Evolutionary conservation across 2,113 vertebrate genomes (phyloP), one percentile per base, ranked within the genome.

Genomic region (Notiomystis cincta): DNA sequence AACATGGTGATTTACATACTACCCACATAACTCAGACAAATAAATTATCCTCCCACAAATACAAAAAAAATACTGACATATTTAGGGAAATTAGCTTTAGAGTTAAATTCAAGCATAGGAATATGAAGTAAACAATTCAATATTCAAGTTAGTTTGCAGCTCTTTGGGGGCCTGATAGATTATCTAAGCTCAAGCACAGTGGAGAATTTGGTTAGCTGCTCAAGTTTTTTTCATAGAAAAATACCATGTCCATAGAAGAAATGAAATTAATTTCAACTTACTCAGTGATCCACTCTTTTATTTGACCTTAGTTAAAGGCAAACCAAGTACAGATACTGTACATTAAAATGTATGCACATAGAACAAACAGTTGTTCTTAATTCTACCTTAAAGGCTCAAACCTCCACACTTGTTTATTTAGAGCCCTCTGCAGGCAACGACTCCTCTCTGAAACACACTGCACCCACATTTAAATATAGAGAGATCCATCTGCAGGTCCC

Each of bases 401-500:
- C 16, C 76, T 82, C 89, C 86, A 71, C 23, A 31, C 70, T 82
- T 11, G 12, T 81, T 57, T 65, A 67, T 61, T 80, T 12, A 84
- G 71, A 90, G 50, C 53, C 50, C 45, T 27, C 66, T 47, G 75
- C 76, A 77, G 58, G 80, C 18, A 19, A 66, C 0, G 6, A 60
- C 58, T 82, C 44, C 73, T 45, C 71, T 91, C 67, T 13, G 88
- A 91, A 80, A 79, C 44, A 22, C 2, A 1, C 0, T 62, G 37
- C 56, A 58, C 31, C 48, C 42, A 22, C 30, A 35, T 51, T 98
- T 98, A 99, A 94, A 99, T 99, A 97, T 99, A 99, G 27, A 99
- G 98, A 7, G 99, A 99, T 70, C 99, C 99, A 15, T 99, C 99
- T 6, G 99, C 99, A 3, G 99, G 99, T 13, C 99, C 99, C 77